A percentile compares a stretch with the other conserved stretches of the same genome.
phyloP scores from a whole-genome alignment of 2,113 vertebrate species.

The Stegostoma tigrinum region DNA sequence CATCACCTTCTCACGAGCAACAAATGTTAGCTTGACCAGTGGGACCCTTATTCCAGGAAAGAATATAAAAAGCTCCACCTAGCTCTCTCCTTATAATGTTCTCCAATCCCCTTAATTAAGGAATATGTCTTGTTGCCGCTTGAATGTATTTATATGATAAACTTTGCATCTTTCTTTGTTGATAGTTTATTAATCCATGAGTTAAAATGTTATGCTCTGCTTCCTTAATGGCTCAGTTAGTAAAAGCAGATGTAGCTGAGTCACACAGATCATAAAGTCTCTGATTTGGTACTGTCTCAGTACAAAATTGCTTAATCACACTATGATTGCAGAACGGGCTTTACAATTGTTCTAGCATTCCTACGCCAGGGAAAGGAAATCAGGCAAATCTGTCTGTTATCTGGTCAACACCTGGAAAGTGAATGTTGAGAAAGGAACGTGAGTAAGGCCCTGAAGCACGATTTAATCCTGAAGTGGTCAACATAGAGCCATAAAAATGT shows the following conservation, averaged over 20 bases:
- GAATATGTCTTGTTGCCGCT: background rate
- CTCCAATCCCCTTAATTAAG: background rate
- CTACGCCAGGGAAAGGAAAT: background rate
- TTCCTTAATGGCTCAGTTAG: background rate
- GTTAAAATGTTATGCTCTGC: background rate
- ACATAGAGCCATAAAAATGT: background rate
- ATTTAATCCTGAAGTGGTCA: background rate
- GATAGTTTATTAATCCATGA: background rate
- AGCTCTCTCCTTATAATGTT: no score
- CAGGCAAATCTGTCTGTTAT: background rate
- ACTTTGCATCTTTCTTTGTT: background rate
- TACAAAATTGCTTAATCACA: background rate
- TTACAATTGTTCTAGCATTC: background rate
- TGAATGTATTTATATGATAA: background rate
- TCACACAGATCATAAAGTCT: background rate
- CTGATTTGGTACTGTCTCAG: background rate
- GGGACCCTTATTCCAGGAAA: no score
- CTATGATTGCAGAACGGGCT: background rate
- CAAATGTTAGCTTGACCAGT: no score
- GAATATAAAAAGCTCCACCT: background rate
- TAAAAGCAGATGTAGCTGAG: background rate
- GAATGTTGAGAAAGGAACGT: background rate
- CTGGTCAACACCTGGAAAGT: background rate
- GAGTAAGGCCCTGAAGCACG: background rate
- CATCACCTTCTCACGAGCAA: no score